A percentile compares a stretch with the other conserved stretches of the same genome.
Conservation (phyloP, 2,113 vertebrate species). For the Nasalis larvatus region DNA sequence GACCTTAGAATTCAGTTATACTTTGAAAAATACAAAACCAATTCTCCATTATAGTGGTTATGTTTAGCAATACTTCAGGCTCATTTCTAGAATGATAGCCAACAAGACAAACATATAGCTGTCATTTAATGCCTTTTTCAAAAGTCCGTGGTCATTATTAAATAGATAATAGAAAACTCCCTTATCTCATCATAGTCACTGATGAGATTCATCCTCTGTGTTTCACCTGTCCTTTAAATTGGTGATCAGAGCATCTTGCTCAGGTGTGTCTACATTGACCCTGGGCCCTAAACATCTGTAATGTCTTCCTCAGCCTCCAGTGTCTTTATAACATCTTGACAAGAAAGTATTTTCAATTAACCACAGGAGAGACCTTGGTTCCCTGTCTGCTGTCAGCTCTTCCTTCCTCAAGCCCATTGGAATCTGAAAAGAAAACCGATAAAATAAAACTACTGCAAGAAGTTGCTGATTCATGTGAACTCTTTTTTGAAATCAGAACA, state of each 20-base stretch:
- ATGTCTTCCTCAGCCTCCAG: neutral
- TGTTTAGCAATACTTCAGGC: neutral
- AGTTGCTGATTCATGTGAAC: constrained; percentile 36
- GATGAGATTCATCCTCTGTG: neutral
- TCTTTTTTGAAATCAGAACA: constrained; percentile 39
- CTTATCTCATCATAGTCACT: neutral
- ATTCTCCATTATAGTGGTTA: neutral
- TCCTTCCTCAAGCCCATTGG: neutral
- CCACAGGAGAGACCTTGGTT: neutral
- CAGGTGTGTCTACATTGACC: neutral
- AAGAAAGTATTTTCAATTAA: neutral
- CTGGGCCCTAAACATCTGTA: neutral
- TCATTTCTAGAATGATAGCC: constrained; percentile 36
- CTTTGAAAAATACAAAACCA: neutral
- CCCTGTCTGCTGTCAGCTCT: neutral
- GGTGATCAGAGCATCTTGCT: neutral
- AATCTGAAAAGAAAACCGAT: constrained; percentile 35
- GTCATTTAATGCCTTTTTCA: neutral
- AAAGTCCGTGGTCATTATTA: neutral
- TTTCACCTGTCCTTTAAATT: neutral
- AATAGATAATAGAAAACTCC: neutral
- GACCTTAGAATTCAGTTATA: neutral
- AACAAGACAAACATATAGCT: neutral
- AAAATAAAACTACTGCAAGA: constrained; percentile 24
- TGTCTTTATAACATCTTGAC: neutral